Percentiles rank a stretch among this genome's conserved stretches.
Evolutionary conservation across 64 coral and sea anemone genomes (phyloP).

Genomic region (Astreopora myriophthalma): DNA sequence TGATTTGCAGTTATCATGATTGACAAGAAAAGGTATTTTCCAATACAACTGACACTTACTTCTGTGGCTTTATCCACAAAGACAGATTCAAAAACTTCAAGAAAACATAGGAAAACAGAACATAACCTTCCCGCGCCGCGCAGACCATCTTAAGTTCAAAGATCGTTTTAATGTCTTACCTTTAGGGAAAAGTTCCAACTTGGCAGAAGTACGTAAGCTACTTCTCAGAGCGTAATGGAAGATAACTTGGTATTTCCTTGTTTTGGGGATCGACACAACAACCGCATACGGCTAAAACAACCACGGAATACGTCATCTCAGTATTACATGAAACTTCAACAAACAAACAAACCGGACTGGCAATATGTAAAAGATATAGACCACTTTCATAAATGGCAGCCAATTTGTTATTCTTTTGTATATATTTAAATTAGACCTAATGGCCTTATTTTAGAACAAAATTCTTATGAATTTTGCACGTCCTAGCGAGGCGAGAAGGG

Average conservation of each 20-base stretch:
- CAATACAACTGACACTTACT: no score
- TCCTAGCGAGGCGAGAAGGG: no score
- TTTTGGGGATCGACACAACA: slow-evolving; percentile 5
- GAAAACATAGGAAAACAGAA: no score
- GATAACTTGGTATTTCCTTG: slow-evolving; percentile 38
- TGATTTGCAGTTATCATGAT: no score
- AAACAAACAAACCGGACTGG: background rate
- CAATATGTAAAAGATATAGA: background rate
- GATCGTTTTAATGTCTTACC: background rate
- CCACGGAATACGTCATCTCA: background rate
- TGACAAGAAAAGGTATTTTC: no score
- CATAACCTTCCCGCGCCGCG: no score
- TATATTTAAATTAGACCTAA: no score
- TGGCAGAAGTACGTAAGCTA: slow-evolving; percentile 3
- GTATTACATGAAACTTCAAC: background rate
- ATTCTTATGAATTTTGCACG: no score
- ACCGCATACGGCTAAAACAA: slow-evolving; percentile 24
- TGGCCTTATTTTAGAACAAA: no score
- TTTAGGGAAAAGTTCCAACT: background rate
- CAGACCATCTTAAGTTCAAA: background rate
- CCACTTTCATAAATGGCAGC: no score
- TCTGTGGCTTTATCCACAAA: no score
- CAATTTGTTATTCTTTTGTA: no score
- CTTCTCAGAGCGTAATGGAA: slow-evolving; percentile 48
- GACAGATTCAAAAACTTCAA: background rate